Conservation (phyloP, 2,113 vertebrate species). For the Bos javanicus region DNA sequence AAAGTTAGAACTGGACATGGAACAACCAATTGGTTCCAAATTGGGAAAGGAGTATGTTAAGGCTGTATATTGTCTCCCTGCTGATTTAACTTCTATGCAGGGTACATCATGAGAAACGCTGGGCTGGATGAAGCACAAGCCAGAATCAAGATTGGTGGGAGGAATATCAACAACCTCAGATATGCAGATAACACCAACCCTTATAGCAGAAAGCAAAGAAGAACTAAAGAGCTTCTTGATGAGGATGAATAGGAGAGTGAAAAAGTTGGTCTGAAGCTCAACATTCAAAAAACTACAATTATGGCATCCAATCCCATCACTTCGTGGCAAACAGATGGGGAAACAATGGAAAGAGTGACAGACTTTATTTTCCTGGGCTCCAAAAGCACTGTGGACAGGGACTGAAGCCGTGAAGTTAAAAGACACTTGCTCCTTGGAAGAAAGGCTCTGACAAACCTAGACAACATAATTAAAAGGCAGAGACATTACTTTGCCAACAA, state of each 20-base stretch:
- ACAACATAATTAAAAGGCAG: background rate
- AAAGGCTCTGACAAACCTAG: background rate
- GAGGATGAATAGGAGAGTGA: background rate
- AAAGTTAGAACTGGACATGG: background rate
- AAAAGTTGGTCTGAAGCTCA: background rate
- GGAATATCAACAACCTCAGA: background rate
- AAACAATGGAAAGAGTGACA: background rate
- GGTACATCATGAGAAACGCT: background rate
- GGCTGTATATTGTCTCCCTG: background rate
- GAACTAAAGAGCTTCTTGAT: background rate
- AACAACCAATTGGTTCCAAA: background rate
- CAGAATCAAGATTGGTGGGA: background rate
- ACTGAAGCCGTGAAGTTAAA: background rate
- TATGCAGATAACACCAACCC: background rate
- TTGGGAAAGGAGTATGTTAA: background rate
- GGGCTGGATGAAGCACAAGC: background rate
- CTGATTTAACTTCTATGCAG: background rate
- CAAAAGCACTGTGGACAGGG: background rate
- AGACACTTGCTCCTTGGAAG: background rate
- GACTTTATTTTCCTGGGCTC: background rate
- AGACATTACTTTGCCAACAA: background rate
- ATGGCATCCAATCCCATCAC: background rate
- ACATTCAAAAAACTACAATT: background rate
- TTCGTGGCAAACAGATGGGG: background rate
- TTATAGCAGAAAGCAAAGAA: background rate